Evolutionary conservation across 1,140 invertebrate genomes (phyloP).

Genomic region (Samia ricini): DNA sequence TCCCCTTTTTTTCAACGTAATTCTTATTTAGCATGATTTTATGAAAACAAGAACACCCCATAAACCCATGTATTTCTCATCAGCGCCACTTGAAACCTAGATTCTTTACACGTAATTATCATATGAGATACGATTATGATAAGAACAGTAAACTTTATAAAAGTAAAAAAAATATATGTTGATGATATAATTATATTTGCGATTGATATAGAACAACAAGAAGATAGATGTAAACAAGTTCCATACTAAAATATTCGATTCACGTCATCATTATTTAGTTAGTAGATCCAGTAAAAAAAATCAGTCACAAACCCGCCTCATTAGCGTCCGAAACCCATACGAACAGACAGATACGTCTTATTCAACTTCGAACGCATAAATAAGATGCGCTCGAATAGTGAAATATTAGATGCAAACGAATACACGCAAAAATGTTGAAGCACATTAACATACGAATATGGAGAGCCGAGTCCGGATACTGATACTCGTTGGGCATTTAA

Average conservation of each 20-base stretch:
- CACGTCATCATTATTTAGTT: slow-evolving; percentile 50
- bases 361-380: slow-evolving; percentile 45
- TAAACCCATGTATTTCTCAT: too few relatives aligned
- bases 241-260: slow-evolving; percentile 27
- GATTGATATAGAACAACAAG: background rate
- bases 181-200: background rate
- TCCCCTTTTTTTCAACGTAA: too few relatives aligned
- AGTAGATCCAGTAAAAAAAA: slow-evolving; percentile 40
- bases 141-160: background rate
- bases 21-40: too few relatives aligned
- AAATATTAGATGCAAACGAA: slow-evolving; percentile 64
- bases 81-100: too few relatives aligned
- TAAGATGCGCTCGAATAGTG: slow-evolving; percentile 43
- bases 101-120: too few relatives aligned
- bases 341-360: slow-evolving; percentile 49
- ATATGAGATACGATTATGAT: too few relatives aligned
- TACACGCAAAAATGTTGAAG: slow-evolving; percentile 46
- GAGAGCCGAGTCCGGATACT: slow-evolving; percentile 4
- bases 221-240: background rate
- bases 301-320: slow-evolving; percentile 41
- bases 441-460: slow-evolving; percentile 50
- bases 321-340: slow-evolving; percentile 45
- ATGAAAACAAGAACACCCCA: too few relatives aligned
- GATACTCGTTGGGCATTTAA: background rate
- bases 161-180: background rate